These are phyloP conservation scores for Epiblema foenella DNA, from an alignment of 2,888 invertebrate species.

Conservation along the genomic window DNA sequence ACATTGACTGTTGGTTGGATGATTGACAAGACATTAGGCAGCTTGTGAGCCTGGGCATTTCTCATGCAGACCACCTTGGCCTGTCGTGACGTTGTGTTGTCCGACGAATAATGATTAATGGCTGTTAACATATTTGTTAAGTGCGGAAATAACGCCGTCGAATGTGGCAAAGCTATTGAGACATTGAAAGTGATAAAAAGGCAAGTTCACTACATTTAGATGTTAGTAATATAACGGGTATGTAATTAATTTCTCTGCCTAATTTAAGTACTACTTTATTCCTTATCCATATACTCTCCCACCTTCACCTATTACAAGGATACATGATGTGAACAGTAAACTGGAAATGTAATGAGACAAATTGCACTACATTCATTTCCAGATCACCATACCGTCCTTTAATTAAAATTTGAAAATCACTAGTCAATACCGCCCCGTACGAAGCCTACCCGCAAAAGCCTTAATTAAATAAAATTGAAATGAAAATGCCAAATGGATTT, in stretches of 20 bases:
- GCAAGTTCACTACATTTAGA: neutral
- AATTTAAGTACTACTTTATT: too few species aligned
- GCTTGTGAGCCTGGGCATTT: slow-evolving; percentile 63
- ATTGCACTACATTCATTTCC: slow-evolving; percentile 51
- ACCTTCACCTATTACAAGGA: neutral
- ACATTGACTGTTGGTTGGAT: slow-evolving; percentile 60
- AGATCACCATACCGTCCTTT: slow-evolving; percentile 23
- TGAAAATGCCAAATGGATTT: slow-evolving; percentile 84
- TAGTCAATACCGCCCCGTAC: slow-evolving; percentile 41
- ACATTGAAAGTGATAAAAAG: neutral
- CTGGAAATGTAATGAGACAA: neutral
- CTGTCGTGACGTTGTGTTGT: slow-evolving; percentile 65
- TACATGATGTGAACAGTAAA: neutral
- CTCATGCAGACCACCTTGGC: slow-evolving; percentile 64
- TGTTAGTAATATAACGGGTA: neutral
- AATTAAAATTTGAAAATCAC: slow-evolving; percentile 42
- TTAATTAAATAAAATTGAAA: slow-evolving; percentile 85
- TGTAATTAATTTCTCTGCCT: too few species aligned
- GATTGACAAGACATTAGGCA: slow-evolving; percentile 80
- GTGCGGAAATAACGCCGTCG: slow-evolving; percentile 17
- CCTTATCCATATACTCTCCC: neutral
- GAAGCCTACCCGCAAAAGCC: slow-evolving; percentile 66
- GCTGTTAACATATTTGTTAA: slow-evolving; percentile 12
- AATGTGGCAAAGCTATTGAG: neutral
- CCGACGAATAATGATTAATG: slow-evolving; percentile 64